A percentile compares a stretch with the other conserved stretches of the same genome.
These are phyloP conservation scores for Xestia c-nigrum DNA, from an alignment of 2,888 invertebrate species.

Conservation along the genomic window DNA sequence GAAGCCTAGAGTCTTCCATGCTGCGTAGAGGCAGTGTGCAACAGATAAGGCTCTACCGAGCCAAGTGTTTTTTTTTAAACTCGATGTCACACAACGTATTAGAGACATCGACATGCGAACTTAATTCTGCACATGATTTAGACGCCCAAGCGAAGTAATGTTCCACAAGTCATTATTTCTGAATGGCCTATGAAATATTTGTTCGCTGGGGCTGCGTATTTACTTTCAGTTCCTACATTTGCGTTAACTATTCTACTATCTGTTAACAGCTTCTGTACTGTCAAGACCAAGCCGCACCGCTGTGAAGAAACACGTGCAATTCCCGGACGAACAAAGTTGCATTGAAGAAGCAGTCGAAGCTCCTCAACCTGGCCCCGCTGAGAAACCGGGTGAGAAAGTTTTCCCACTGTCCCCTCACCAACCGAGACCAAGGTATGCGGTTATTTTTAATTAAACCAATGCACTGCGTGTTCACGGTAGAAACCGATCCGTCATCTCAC, in stretches of 20 bases:
- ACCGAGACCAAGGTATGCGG: constrained; percentile 34
- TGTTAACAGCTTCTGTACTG: constrained; percentile 82
- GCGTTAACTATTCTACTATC: constrained; percentile 7
- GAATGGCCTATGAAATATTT: background rate
- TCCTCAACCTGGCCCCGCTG: constrained; percentile 66
- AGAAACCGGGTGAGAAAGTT: constrained; percentile 78
- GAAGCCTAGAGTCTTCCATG: background rate
- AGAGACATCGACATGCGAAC: background rate
- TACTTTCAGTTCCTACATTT: background rate
- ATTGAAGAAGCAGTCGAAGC: constrained; percentile 82
- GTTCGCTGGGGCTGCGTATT: background rate
- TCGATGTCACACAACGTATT: background rate
- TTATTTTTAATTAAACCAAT: constrained; percentile 7
- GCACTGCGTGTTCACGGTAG: constrained; percentile 54
- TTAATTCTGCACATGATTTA: background rate
- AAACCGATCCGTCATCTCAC: constrained; percentile 9
- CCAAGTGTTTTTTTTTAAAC: background rate
- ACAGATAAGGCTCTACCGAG: background rate
- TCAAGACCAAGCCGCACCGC: constrained; percentile 86
- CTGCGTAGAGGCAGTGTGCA: background rate
- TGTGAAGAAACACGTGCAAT: constrained; percentile 93
- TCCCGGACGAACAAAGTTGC: constrained; percentile 91
- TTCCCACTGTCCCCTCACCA: constrained; percentile 12
- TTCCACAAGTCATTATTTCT: background rate
- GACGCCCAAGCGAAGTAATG: background rate